These are phyloP conservation scores for Tenthredo distinguenda DNA, from an alignment of 2,888 invertebrate species.

Conservation along the genomic window DNA sequence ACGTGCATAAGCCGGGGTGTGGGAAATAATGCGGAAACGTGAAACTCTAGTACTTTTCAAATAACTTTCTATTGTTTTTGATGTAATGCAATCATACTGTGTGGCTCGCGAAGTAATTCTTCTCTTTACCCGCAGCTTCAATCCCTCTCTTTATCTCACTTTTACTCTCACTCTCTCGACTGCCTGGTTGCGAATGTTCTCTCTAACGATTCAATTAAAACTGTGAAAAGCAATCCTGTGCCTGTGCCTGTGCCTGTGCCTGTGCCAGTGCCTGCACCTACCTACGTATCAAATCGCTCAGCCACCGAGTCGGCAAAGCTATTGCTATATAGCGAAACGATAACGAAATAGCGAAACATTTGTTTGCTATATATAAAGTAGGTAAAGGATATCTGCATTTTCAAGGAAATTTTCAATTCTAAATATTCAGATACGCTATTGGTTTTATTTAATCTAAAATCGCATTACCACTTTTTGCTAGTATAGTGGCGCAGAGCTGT, in stretches of 20 bases:
- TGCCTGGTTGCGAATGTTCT: constrained; percentile 37
- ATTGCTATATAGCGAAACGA: constrained; percentile 1
- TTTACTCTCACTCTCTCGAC: neutral
- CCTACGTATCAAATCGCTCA: neutral
- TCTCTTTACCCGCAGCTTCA: constrained; percentile 28
- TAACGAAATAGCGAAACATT: constrained; percentile 2
- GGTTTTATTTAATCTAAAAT: constrained; percentile 69
- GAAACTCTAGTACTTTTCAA: constrained; percentile 37
- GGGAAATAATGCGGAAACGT: constrained; percentile 18
- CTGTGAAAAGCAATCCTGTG: constrained; percentile 46
- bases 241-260: neutral
- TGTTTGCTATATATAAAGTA: neutral
- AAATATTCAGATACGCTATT: constrained; percentile 37
- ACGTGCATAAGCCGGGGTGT: neutral
- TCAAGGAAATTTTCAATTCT: neutral
- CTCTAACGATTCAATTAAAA: constrained; percentile 51
- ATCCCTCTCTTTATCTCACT: neutral
- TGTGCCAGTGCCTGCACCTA: neutral
- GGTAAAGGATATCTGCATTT: neutral
- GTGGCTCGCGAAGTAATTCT: constrained; percentile 21
- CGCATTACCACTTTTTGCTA: constrained; percentile 41
- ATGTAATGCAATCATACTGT: constrained; percentile 45
- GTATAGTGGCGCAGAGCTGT: constrained; percentile 15
- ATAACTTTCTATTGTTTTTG: constrained; percentile 40
- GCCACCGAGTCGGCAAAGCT: neutral